phyloP scores from a whole-genome alignment of 2,113 vertebrate genomes.

The Silurus meridionalis region DNA sequence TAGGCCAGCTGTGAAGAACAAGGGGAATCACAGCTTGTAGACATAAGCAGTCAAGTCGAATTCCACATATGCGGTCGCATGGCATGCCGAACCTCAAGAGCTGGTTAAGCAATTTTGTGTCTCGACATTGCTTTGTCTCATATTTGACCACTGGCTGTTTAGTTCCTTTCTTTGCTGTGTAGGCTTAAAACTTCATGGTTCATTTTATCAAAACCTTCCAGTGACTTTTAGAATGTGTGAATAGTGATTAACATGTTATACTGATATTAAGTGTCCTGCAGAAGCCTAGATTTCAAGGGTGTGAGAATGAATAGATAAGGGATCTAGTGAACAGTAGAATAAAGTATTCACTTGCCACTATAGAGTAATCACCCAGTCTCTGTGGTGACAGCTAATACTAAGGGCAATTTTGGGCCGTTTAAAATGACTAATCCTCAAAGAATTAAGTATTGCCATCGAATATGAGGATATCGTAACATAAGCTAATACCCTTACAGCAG shows the following conservation, averaged over 20 bases:
- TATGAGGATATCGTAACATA: not conserved
- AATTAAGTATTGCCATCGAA: not conserved
- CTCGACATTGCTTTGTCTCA: constrained; percentile 24
- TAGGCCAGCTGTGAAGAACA: constrained; percentile 15
- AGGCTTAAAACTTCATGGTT: constrained; percentile 60
- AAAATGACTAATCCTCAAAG: constrained; percentile 32
- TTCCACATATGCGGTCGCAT: constrained; percentile 2
- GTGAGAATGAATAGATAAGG: not conserved
- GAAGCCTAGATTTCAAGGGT: not conserved
- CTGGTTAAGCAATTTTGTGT: constrained; percentile 39
- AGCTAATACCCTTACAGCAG: not conserved
- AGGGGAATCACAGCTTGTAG: not conserved
- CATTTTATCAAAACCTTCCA: constrained; percentile 4
- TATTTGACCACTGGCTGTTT: constrained; percentile 52
- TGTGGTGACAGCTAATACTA: constrained; percentile 15
- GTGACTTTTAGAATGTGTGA: not conserved
- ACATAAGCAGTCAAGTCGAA: constrained; percentile 27
- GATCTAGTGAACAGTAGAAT: constrained; percentile 14
- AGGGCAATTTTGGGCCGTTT: not conserved
- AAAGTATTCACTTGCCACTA: constrained; percentile 26
- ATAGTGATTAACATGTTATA: not conserved
- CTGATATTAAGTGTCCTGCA: not conserved
- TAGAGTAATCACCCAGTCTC: not conserved
- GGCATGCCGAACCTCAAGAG: constrained; percentile 13
- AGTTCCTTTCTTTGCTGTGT: constrained; percentile 55